Base-by-base conservation (phyloP, 2,797 vertebrate species). In the Sebastiscus albofasciatus region DNA sequence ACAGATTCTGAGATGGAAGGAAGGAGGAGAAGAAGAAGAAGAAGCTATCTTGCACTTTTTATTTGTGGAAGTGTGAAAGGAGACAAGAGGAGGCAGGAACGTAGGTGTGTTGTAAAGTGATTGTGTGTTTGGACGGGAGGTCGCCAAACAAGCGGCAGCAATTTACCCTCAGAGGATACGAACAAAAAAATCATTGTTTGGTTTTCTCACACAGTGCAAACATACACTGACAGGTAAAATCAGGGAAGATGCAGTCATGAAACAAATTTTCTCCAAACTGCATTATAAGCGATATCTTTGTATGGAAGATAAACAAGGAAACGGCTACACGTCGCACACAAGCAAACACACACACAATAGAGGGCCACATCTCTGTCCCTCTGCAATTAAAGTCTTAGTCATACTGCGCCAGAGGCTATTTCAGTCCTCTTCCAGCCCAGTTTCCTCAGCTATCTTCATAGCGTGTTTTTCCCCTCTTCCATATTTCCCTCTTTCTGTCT, bases 351-450 rank as follows among this genome's bases (percentile, higher is more conserved):
- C 78, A 80, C 71, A 83, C 78, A 90, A 89, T 78, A 74, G 68
- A 88, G 80, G 83, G 84, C 85, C 85, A 90, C 84, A 87, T 93
- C 75, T 79, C 71, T 85, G 90, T 91, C 88, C 88, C 91, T 91
- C 91, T 94, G 90, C 91, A 95, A 95, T 95, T 94, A 95, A 88
- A 89, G 84, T 90, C 90, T 95, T 94, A 95, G 94, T 95, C 94
- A 95, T 90, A 84, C 89, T 92, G 93, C 84, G 26, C 91, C 89
- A 85, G 82, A 82, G 81, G 90, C 94, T 95, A 94, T 93, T 95
- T 94, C 87, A 76, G 92, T 93, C 89, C 85, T 83, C 72, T 87
- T 87, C 77, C 82, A 88, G 78, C 77, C 76, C 76, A 87, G 67
- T 91, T 86, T 90, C 84, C 83, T 83, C 49, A 77, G 77, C 56